Base-by-base conservation (phyloP, 2,888 invertebrate species). In the Drosophila subquinaria region DNA sequence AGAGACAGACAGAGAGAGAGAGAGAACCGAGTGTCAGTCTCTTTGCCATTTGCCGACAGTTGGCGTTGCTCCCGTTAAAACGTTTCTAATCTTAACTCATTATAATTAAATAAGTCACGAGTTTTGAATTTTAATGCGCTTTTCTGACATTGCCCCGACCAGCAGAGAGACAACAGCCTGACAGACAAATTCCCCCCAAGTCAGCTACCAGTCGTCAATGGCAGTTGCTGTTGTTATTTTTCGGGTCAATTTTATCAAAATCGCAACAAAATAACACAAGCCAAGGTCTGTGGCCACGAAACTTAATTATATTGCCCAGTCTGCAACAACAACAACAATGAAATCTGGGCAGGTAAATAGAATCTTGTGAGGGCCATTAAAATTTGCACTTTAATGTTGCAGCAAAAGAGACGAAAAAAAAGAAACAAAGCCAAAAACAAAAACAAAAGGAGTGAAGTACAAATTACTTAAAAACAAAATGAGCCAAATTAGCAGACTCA, bases 101-200 rank as follows among this genome's bases (percentile, higher is more conserved):
- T 87, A 89, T 88, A 87, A 87, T 89, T 87, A 89, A 89, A 84
- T 88, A 89, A 87, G 89, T 87, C 87, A 87, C 87, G 87, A 89
- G 85, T 89, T 89, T 85, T 89, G 87, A 87, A 86, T 87, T 89
- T 88, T 86, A 86, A 88, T 87, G 86, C 80, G 73, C 66, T 64
- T 76, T 76, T 80, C 75, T 69, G 66, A 60, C 63, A 69, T 73
- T 69, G 72, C 68, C 50, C 71, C 59, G 27, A 45, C 38, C 27
- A 30, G 13, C 51, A 27, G 27, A 27, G 5, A 55, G 68, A 56
- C 73, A 64, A 73, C 56, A 50, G 48, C 73, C 79, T 84, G 84
- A 84, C 88, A 79, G 88, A 88, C 86, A 77, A 57, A 57, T 57
- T 45, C 56, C 56, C 47, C 38, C 47, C 35, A 69, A 77, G 69